Base-by-base conservation (phyloP, 2,888 invertebrate genomes). In the Lathronympha strigana region DNA sequence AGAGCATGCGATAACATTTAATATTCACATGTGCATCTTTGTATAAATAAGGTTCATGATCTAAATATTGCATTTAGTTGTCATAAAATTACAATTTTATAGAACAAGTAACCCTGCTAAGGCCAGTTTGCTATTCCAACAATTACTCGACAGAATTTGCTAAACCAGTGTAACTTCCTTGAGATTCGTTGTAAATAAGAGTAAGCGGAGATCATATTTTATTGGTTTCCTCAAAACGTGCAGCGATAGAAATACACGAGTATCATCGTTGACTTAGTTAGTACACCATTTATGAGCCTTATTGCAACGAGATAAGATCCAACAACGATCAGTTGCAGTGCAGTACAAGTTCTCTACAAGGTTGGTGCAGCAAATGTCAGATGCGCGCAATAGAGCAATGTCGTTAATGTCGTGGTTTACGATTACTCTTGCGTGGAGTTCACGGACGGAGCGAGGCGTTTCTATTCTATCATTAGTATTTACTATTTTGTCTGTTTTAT, bases 341-440 rank as follows among this genome's bases (percentile, higher is more conserved):
- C 9, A 1, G 11, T 23, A n/a, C 5, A 23, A 19, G 47, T 23
- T 73, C 70, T 70, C 69, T 73, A 76, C 84, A 84, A 87, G 84
- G 84, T 83, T 82, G 76, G 70, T 73, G 74, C 74, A 74, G 72
- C 81, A 84, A 87, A 87, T 84, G 85, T 73, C 74, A 76, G 67
- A 67, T 67, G 69, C 64, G 72, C 66, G 72, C 72, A 75, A 49
- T 57, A 82, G 78, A 80, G 83, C 85, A 84, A 82, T 86, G 85
- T 83, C 86, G 84, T 79, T 87, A 86, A 87, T 87, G 86, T 85
- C 84, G 83, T 78, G 85, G 80, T 88, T 87, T 85, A 88, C 81
- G 83, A 45, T 45, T 80, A 82, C 81, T 81, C 82, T 74, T 78
- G 80, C 79, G 79, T 77, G 70, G 80, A 76, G 85, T 85, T 87